Base-by-base conservation (phyloP, 1,140 invertebrate genomes). In the Littorina saxatilis region DNA sequence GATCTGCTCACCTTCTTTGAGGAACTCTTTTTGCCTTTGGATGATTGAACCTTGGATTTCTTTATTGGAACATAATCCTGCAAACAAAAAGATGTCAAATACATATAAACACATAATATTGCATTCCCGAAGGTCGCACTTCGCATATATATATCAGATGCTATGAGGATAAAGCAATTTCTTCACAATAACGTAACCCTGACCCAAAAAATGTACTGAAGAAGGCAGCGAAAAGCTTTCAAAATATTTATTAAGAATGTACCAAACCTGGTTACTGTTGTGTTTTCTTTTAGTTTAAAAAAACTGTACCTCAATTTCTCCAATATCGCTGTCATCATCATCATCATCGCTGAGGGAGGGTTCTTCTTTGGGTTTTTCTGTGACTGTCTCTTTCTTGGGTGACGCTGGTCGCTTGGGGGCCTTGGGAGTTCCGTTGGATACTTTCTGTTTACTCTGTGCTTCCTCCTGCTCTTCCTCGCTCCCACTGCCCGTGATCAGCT, bases 231-330 rank as follows among this genome's bases (percentile, higher is more conserved):
- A n/a, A n/a, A n/a, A n/a, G n/a, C n/a, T n/a, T n/a, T n/a, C n/a
- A n/a, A n/a, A n/a, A n/a, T n/a, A n/a, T n/a, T n/a, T n/a, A n/a
- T n/a, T n/a, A n/a, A n/a, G n/a, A n/a, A n/a, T n/a, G n/a, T n/a
- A n/a, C n/a, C n/a, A n/a, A n/a, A n/a, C n/a, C n/a, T n/a, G n/a
- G n/a, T n/a, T n/a, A n/a, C n/a, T n/a, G n/a, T n/a, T n/a, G n/a
- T n/a, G n/a, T n/a, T n/a, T n/a, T n/a, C n/a, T n/a, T n/a, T n/a
- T n/a, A n/a, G n/a, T n/a, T n/a, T n/a, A n/a, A n/a, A n/a, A n/a
- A n/a, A n/a, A n/a, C n/a, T n/a, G 37, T 15, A 80, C 61, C 40
- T 72, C 78, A 70, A 68, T 61, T 63, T 79, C 77, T 68, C 29
- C 61, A 43, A 40, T 43, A 39, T 68, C 77, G 17, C 37, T 61